Evolutionary conservation across 2,113 vertebrate genomes (phyloP), one percentile per base, ranked within the genome.

Genomic region (Hepsetus odoe): DNA sequence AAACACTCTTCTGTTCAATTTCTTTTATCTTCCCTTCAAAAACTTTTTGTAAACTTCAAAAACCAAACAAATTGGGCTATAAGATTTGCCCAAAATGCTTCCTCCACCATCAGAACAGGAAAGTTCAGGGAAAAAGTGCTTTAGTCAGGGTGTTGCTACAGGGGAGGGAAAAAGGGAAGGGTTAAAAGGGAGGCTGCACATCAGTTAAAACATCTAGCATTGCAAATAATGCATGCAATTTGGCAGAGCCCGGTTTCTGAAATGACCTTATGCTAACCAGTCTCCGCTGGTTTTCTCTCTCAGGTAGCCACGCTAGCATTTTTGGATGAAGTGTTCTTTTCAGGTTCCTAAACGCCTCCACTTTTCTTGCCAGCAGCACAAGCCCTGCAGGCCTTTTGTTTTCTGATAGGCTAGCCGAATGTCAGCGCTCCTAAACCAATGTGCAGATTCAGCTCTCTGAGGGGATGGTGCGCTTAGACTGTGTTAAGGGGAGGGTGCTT

Each of bases 371-470:
- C 38, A 51, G 22, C 55, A 33, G 56, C 64, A 61, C 55, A 44
- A 56, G 61, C 70, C 66, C 18, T 4, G n/a, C 51, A 75, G 64
- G 28, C 16, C 35, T 71, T 59, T 40, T 72, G 49, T 71, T 72
- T 72, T 73, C 35, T 73, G 68, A 77, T 55, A 58, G 80, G 68
- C 49, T 13, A 22, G 38, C 72, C 33, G 53, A 30, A 32, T 56
- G 76, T 82, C 80, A 82, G 80, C 64, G 46, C 64, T 82, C 44
- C 71, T 70, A 24, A 65, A 71, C 30, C 18, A 20, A 76, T 79
- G 65, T 79, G 81, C 77, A 38, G 64, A 79, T 79, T 83, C 81
- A 79, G 66, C 81, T 75, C 58, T 83, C 66, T 16, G 14, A 62
- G 56, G 72, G 59, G 75, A 79, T 18, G 53, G 18, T 24, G 72